Percentiles rank a stretch among this genome's conserved stretches.
Conservation (phyloP, 2,888 invertebrate species). For the Tetranychus truncatus region DNA sequence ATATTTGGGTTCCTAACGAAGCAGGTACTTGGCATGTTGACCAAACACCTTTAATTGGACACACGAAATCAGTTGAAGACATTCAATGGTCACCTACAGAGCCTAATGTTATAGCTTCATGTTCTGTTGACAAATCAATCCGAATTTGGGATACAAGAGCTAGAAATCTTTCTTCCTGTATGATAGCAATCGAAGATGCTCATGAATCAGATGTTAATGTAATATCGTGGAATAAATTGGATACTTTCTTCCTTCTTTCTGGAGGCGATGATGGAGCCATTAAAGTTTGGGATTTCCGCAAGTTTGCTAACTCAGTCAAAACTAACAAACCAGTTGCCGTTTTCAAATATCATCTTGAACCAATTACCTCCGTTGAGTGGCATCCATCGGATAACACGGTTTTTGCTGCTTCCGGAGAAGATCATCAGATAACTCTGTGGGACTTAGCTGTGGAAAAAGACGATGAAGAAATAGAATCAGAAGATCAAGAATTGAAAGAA, state of each 20-base stretch:
- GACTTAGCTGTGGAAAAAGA: constrained; percentile 80
- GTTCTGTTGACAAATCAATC: constrained; percentile 43
- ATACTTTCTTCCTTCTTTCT: constrained; percentile 66
- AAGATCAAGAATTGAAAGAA: constrained; percentile 10
- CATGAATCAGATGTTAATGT: constrained; percentile 90
- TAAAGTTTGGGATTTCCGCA: constrained; percentile 85
- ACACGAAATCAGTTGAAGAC: constrained; percentile 85
- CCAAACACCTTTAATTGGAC: constrained; percentile 66
- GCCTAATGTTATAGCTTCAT: constrained; percentile 44
- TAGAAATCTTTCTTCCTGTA: constrained; percentile 67
- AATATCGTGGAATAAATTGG: constrained; percentile 82
- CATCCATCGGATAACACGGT: constrained; percentile 79
- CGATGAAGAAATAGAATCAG: constrained; percentile 28
- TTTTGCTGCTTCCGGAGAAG: constrained; percentile 75
- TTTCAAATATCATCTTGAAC: constrained; percentile 83
- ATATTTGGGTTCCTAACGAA: constrained; percentile 64
- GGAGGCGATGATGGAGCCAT: constrained; percentile 91
- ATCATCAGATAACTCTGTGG: constrained; percentile 91
- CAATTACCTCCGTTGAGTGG: constrained; percentile 93
- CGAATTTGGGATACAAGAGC: constrained; percentile 89
- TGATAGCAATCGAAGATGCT: constrained; percentile 64
- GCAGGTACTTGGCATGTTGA: constrained; percentile 71
- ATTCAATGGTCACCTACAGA: constrained; percentile 98
- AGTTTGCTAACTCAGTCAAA: constrained; percentile 43
- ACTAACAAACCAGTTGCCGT: constrained; percentile 56